Conservation (phyloP, 2,797 vertebrate species). For the Gymnothorax javanicus region DNA sequence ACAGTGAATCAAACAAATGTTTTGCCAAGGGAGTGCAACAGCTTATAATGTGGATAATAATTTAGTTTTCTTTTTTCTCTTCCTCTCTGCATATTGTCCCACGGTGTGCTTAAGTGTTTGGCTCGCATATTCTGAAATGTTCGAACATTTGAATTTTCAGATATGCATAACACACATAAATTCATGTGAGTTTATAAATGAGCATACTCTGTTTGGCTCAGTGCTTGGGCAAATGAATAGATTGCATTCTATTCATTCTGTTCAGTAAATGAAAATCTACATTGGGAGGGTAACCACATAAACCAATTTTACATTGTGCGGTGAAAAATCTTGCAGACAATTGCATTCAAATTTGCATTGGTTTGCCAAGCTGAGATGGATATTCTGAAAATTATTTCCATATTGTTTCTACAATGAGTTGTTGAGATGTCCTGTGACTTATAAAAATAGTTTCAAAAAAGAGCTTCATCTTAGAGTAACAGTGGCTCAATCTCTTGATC, state of each 20-base stretch:
- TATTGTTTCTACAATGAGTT: background rate
- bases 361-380: background rate
- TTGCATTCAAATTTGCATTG: slow-evolving; percentile 5
- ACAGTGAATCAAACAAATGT: slow-evolving; percentile 41
- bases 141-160: background rate
- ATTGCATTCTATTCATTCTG: slow-evolving; percentile 8
- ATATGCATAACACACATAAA: background rate
- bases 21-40: slow-evolving; percentile 26
- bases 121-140: slow-evolving; percentile 10
- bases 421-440: background rate
- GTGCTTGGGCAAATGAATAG: slow-evolving; percentile 13
- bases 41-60: slow-evolving; percentile 26
- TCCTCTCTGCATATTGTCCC: background rate
- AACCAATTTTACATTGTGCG: background rate
- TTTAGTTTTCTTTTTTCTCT: slow-evolving; percentile 7
- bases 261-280: background rate
- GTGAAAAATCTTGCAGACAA: slow-evolving; percentile 12
- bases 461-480: background rate
- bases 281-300: background rate
- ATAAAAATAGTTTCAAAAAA: background rate
- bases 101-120: background rate
- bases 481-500: background rate
- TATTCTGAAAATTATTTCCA: background rate
- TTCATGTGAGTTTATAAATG: background rate
- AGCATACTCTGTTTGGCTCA: background rate